Evolutionary conservation across 2,888 invertebrate species (phyloP), one percentile per base, ranked within the genome.

Genomic region (Pammene fasciana): DNA sequence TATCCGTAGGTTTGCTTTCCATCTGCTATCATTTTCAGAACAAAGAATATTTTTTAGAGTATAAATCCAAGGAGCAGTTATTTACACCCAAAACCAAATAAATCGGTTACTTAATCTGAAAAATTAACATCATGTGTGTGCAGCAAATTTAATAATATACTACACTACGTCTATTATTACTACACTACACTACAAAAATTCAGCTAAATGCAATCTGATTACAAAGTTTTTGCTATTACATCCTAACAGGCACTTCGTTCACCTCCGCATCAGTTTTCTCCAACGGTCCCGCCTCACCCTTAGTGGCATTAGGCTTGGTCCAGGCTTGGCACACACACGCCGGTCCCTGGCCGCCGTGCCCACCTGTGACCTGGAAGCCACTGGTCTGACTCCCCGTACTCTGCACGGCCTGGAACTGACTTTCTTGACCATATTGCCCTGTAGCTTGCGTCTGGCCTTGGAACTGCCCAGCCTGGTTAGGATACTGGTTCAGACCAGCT

Each of bases 291-390:
- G 78, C 75, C 5, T 73, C 74, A 4, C 75, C 64, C 10, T 71
- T 70, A 0, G 79, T 80, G 7, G 72, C 54, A 46, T 78, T 81
- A 0, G 89, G 89, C 60, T 91, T 91, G 0, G 87, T 86, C 90
- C 90, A 91, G 0, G 92, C 82, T 71, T 90, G 91, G 73, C 92
- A 92, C 1, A 92, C 86, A 68, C 92, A 92, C 0, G 87, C 83
- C 0, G 89, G 90, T 0, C 89, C 90, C 34, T 80, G 79, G 0
- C 80, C 81, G 3, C 78, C 71, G 11, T 83, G 82, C 13, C 81
- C 80, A 11, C 81, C 80, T 0, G 85, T 74, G 0, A 77, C 76
- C 70, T 86, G 84, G 66, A 82, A 87, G 0, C 84, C 80, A 61
- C 54, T 60, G 4, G 68, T n/a, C 13, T 70, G 68, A 36, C 8